Conservation (phyloP, 2,797 vertebrate species). For the Sitta carolinensis region DNA sequence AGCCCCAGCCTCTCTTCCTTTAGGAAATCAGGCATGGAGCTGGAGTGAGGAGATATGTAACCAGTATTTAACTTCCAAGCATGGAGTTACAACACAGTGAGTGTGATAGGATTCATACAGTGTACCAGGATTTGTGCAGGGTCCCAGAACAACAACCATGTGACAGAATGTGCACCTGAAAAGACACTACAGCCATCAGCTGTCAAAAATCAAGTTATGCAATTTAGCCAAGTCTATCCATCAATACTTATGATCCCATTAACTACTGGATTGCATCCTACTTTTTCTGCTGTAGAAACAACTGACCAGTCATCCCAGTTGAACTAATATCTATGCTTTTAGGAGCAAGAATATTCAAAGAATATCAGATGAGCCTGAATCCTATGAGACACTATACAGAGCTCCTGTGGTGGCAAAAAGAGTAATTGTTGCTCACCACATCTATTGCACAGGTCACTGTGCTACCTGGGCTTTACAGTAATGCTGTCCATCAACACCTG, state of each 20-base stretch:
- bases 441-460: background rate
- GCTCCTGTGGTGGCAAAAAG: background rate
- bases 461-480: background rate
- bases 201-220: background rate
- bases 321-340: background rate
- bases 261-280: background rate
- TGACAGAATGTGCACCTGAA: background rate
- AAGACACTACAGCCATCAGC: background rate
- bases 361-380: background rate
- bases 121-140: fast-evolving
- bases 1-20: background rate
- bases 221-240: background rate
- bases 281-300: background rate
- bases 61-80: background rate
- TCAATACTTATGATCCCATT: background rate
- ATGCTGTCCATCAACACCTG: background rate
- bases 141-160: background rate
- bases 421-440: background rate
- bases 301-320: background rate
- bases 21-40: background rate
- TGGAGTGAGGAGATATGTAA: background rate
- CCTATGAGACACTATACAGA: background rate
- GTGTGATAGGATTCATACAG: background rate
- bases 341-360: background rate
- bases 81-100: fast-evolving